These are phyloP conservation scores for Nixonia krombeini DNA, from an alignment of 1,140 invertebrate species.

Conservation along the genomic window DNA sequence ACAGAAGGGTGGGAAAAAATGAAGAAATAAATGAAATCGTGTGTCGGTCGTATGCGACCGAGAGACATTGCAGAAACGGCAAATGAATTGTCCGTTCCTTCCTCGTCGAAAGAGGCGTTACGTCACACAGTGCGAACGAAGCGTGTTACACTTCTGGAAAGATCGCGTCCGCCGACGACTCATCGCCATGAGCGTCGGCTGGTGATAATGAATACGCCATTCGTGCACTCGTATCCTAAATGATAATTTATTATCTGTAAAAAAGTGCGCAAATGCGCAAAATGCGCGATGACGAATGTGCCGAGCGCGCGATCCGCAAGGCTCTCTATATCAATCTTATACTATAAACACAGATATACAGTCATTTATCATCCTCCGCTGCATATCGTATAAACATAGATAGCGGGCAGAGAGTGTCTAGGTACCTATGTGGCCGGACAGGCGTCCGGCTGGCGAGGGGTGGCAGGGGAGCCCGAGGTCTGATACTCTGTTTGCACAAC, in stretches of 20 bases:
- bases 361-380: constrained; percentile 50
- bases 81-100: too few species aligned
- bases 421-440: constrained; percentile 16
- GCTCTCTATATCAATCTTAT: constrained; percentile 48
- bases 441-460: background rate
- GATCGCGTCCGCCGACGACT: background rate
- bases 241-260: constrained; percentile 42
- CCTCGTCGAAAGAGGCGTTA: too few species aligned
- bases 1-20: too few species aligned
- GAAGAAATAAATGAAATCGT: too few species aligned
- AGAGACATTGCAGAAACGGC: too few species aligned
- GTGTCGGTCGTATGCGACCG: too few species aligned
- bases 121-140: too few species aligned
- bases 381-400: constrained; percentile 55
- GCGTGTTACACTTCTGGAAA: background rate
- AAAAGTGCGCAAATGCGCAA: constrained; percentile 22
- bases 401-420: constrained; percentile 31
- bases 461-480: constrained; percentile 23
- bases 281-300: constrained; percentile 38
- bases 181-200: background rate
- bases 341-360: constrained; percentile 54
- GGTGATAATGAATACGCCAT: background rate
- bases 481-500: constrained; percentile 43
- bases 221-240: constrained; percentile 20
- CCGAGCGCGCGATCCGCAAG: constrained; percentile 24